Conservation (phyloP, 2,888 invertebrate species). For the Zonitis immaculata region DNA sequence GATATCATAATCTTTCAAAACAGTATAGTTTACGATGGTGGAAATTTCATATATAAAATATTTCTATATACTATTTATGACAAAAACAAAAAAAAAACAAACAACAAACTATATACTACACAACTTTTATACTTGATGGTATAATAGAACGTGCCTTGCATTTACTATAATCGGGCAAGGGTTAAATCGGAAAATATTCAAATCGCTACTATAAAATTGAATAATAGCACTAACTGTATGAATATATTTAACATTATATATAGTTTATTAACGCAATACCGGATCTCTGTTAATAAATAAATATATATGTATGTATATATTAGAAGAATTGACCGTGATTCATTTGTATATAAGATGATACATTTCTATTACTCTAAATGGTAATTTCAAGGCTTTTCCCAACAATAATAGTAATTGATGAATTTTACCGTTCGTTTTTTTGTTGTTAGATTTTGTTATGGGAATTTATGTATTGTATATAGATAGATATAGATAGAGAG, state of each 20-base stretch:
- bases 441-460: neutral
- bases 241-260: neutral
- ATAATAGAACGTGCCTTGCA: neutral
- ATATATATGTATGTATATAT: too few species aligned
- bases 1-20: neutral
- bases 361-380: neutral
- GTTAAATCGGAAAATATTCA: neutral
- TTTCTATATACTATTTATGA: neutral
- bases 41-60: neutral
- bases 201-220: neutral
- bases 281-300: neutral
- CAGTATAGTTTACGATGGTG: neutral
- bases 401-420: neutral
- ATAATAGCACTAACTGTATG: neutral
- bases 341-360: neutral
- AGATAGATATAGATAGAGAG: too few species aligned
- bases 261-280: neutral
- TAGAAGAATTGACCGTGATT: neutral
- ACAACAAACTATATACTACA: neutral
- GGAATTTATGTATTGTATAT: too few species aligned
- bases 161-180: neutral
- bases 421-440: neutral
- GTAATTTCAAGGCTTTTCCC: neutral
- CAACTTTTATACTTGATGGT: neutral
- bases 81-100: neutral